Evolutionary conservation across 2,113 vertebrate species (phyloP), one percentile per base, ranked within the genome.

Genomic region (Odocoileus hemionus): DNA sequence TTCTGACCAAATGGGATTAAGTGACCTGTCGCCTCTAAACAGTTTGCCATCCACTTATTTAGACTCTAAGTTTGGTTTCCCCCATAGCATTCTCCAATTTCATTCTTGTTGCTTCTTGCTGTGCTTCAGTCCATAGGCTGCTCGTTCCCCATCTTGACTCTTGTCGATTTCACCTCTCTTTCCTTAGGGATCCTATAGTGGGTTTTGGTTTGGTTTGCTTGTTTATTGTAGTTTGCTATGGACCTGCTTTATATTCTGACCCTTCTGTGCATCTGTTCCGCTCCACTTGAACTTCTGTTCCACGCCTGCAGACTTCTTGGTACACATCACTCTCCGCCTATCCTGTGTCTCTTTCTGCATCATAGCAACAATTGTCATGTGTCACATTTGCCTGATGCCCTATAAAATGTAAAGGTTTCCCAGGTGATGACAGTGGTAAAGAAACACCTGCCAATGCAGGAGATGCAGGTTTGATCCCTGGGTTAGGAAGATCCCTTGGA

Each of bases 301-400:
- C 12, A 6, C 0, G 0, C 8, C 0, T 2, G 11, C 23, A 2
- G 6, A 54, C 17, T 9, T 45, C 43, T 61, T 39, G 39, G 23
- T 6, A 16, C 1, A 0, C 1, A 0, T 25, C 13, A 7, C 30
- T 83, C 13, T 55, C 36, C 2, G 1, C 30, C 6, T 58, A 0
- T 21, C 5, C 1, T 17, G 13, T 30, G 19, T 33, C 19, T 39
- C 33, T 5, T 19, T 55, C 50, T 86, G 6, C 14, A 11, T 1
- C 6, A 13, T 33, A 15, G 6, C 58, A 7, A 43, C 43, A 25
- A 16, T 10, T 10, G 13, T 26, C 11, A 36, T 3, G 0, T 86
- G 50, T 82, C 16, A n/a, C 30, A 54, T 57, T 58, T 30, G 3
- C 26, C 1, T 74, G 39, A 30, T 39, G 79, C 16, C 55, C 8